Evolutionary conservation across 1,140 invertebrate genomes (phyloP).

Genomic region (Aphaenogaster ashmeadi): DNA sequence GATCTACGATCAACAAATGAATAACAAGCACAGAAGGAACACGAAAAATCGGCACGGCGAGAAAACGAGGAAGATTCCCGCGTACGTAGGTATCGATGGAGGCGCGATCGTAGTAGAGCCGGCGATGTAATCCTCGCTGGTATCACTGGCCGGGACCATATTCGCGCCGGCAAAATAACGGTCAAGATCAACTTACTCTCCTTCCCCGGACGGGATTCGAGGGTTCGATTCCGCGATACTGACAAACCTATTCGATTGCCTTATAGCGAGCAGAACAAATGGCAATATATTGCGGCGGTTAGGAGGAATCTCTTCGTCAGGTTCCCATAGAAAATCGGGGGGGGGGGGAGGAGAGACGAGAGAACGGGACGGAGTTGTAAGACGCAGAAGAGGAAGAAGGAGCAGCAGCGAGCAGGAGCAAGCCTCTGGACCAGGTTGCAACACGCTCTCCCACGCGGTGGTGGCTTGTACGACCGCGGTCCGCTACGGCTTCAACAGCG

Average conservation of each 20-base stretch:
- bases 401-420: conserved; percentile 58
- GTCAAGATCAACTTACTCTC: conserved; percentile 67
- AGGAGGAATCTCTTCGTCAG: conserved; percentile 70
- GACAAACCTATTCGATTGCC: conserved; percentile 74
- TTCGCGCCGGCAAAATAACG: conserved; percentile 74
- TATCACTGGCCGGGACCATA: conserved; percentile 67
- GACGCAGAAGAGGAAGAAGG: conserved; percentile 43
- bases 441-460: conserved; percentile 73
- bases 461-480: conserved; percentile 70
- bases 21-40: conserved; percentile 69
- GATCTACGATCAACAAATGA: conserved; percentile 76
- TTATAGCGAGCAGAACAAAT: conserved; percentile 75
- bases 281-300: conserved; percentile 72
- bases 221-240: conserved; percentile 74
- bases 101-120: conserved; percentile 60
- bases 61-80: conserved; percentile 70
- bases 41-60: conserved; percentile 56
- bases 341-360: background rate
- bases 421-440: conserved; percentile 54
- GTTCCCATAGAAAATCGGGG: conserved; percentile 68
- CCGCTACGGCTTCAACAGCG: conserved; percentile 72
- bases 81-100: conserved; percentile 68
- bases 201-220: conserved; percentile 63
- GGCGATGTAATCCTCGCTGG: conserved; percentile 64
- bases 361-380: conserved; percentile 6